phyloP scores from a whole-genome alignment of 2,113 vertebrate species.

The Eurystomus gularis region DNA sequence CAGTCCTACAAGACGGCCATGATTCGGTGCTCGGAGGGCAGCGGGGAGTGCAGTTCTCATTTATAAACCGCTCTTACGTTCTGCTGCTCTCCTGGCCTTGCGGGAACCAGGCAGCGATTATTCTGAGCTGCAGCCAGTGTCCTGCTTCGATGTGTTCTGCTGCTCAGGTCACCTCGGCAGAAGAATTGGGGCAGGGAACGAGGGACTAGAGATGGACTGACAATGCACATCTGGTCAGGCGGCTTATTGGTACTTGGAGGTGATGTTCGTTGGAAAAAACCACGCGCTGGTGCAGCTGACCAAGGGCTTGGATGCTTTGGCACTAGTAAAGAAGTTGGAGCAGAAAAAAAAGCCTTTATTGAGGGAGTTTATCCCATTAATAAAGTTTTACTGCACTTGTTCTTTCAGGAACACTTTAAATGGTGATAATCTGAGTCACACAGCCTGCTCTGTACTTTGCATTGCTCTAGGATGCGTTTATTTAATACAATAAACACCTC shows the following conservation, averaged over 20 bases:
- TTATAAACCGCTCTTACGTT: neutral
- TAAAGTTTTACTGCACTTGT: neutral
- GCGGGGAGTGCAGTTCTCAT: neutral
- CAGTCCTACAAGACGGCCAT: neutral
- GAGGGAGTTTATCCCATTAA: neutral
- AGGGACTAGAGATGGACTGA: neutral
- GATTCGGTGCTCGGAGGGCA: neutral
- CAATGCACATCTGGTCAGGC: neutral
- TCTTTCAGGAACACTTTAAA: neutral
- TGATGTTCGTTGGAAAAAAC: neutral
- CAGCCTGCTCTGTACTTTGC: neutral
- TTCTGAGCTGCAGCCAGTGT: neutral
- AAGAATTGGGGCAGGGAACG: neutral
- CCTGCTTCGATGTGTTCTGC: neutral
- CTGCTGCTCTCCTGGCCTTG: neutral
- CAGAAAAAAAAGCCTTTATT: neutral
- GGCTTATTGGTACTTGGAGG: neutral
- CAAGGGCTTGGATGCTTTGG: neutral
- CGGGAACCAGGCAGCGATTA: neutral
- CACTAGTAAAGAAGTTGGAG: neutral
- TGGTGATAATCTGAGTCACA: neutral
- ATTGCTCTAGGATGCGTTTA: neutral
- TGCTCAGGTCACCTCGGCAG: neutral
- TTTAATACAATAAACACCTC: neutral
- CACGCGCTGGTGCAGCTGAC: neutral